A percentile compares a stretch with the other conserved stretches of the same genome.
Conservation (phyloP, 2,888 invertebrate genomes). For the Entomobrya multifasciata region DNA sequence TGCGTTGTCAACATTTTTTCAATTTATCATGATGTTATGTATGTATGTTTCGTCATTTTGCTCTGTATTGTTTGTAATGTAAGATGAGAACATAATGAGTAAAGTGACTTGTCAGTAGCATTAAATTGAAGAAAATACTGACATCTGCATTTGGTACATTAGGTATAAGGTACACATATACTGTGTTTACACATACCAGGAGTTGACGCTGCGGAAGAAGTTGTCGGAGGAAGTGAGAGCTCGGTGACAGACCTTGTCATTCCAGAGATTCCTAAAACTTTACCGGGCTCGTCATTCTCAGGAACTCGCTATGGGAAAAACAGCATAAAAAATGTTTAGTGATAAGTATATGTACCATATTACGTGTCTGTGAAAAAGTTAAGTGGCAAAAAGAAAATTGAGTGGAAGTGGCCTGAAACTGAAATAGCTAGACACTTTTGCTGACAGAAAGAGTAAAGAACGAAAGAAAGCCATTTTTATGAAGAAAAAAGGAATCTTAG, state of each 20-base stretch:
- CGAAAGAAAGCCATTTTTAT: conserved; percentile 21
- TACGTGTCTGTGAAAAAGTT: not conserved
- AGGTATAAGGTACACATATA: not conserved
- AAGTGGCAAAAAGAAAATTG: conserved; percentile 35
- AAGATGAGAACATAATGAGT: conserved; percentile 49
- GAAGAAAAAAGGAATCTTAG: not conserved
- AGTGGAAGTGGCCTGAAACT: conserved; percentile 9
- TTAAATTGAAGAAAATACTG: not conserved
- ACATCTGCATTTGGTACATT: no score
- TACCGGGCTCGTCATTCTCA: conserved; percentile 79
- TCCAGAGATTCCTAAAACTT: conserved; percentile 75
- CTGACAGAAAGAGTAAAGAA: conserved; percentile 20
- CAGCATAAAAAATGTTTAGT: not conserved
- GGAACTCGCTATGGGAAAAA: conserved; percentile 73
- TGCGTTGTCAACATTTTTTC: not conserved
- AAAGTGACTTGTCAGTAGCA: conserved; percentile 39
- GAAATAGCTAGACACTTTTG: conserved; percentile 13
- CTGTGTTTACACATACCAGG: conserved; percentile 72
- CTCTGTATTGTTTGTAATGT: conserved; percentile 30
- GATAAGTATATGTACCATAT: not conserved
- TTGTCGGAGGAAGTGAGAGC: conserved; percentile 75
- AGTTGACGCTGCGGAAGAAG: conserved; percentile 79
- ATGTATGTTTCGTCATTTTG: not conserved
- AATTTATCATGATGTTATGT: conserved; percentile 4
- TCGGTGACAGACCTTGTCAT: conserved; percentile 79